Base-by-base conservation (phyloP, 2,113 vertebrate species). In the Cepphus grylle region DNA sequence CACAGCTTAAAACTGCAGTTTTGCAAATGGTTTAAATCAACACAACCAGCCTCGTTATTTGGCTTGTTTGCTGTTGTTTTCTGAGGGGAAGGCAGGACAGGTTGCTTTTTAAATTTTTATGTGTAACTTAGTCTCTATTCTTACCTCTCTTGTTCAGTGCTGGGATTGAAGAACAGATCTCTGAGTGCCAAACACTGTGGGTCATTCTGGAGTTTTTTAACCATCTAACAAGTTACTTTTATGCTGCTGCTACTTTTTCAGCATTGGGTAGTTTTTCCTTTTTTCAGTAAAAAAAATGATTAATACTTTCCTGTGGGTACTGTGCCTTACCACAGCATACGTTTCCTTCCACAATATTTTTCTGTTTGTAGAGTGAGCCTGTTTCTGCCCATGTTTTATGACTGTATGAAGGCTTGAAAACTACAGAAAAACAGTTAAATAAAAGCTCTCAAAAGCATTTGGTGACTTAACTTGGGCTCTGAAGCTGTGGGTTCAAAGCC, bases 311-410 rank as follows among this genome's bases (percentile, higher is more conserved):
- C 88, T 89, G 36, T 32, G 58, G 61, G 78, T 53, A 49, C 45
- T 81, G 43, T 63, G 30, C 65, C 36, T 89, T 85, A 89, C 86
- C 77, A 58, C 69, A 76, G 29, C 11, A 1, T 86, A 34, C 66
- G 56, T 77, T 93, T 94, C 30, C 69, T 93, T 89, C 59, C 62
- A 72, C 30, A 36, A 27, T 58, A 89, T 95, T 93, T 94, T 86
- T 88, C 29, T 84, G 30, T 79, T 89, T 77, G 19, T 72, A 58
- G 45, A 94, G 14, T 61, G 4, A 88, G 16, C n/a, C 36, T 92
- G 8, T 79, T 91, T 87, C 94, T 92, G 10, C 50, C 62, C 22
- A 27, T 89, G 36, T 81, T 89, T 95, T 89, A 80, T 66, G 70
- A 53, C 36, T 69, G 1, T 38, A 81, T 85, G 56, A 92, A 89